These are phyloP conservation scores for Oplegnathus fasciatus DNA, from an alignment of 2,113 vertebrate genomes.

Conservation along the genomic window DNA sequence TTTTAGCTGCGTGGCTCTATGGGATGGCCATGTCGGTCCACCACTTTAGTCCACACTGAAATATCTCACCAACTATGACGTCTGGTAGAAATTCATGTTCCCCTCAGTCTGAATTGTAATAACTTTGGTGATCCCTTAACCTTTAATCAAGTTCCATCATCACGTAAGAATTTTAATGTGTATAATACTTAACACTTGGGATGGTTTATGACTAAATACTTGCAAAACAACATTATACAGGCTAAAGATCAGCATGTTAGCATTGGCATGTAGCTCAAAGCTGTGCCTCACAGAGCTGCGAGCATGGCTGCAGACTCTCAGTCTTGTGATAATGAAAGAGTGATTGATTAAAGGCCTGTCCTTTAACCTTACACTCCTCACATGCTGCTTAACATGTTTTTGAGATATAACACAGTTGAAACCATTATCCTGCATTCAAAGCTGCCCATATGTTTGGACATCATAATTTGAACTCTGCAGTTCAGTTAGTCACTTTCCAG, in stretches of 20 bases:
- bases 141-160: background rate
- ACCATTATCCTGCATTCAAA: conserved; percentile 23
- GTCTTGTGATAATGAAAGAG: background rate
- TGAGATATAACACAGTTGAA: background rate
- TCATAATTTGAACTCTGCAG: conserved; percentile 47
- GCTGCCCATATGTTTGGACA: conserved; percentile 22
- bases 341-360: background rate
- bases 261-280: background rate
- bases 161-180: no score
- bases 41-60: background rate
- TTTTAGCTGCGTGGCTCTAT: background rate
- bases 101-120: background rate
- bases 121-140: background rate
- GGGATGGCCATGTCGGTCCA: background rate
- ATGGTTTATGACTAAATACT: no score
- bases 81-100: background rate
- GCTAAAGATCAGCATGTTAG: background rate
- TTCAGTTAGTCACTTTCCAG: conserved; percentile 44
- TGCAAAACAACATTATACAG: background rate
- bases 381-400: background rate
- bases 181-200: no score
- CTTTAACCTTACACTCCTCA: background rate
- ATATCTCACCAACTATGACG: background rate
- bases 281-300: background rate
- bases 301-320: background rate